These are phyloP conservation scores for Sclerodermus sp. DNA, from an alignment of 2,888 invertebrate genomes.

Conservation along the genomic window DNA sequence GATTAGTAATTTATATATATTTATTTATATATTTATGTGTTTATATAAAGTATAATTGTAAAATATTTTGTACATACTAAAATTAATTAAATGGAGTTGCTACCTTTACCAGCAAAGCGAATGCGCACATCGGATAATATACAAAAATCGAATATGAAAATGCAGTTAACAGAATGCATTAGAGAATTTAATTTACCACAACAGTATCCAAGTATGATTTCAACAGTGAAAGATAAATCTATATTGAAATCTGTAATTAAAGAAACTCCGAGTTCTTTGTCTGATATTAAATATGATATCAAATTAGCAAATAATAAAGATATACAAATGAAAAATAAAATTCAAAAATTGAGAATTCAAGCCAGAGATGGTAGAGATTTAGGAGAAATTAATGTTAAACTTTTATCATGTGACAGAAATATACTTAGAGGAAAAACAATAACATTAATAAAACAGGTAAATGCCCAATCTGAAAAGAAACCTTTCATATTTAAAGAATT, in stretches of 20 bases:
- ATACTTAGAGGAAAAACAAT: conserved; percentile 23
- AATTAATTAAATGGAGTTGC: no score
- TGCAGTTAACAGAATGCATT: conserved; percentile 11
- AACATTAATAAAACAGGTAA: conserved; percentile 14
- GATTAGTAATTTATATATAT: no score
- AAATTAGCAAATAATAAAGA: background rate
- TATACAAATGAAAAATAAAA: conserved; percentile 5
- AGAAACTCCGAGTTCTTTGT: background rate
- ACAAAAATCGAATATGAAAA: no score
- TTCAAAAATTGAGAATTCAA: conserved; percentile 41
- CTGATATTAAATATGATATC: background rate
- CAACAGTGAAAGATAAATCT: background rate
- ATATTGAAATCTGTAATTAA: background rate
- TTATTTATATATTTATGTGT: no score
- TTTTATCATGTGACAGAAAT: conserved; percentile 21
- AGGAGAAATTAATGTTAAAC: conserved; percentile 40
- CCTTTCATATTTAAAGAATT: no score
- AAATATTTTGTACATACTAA: no score
- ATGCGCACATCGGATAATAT: no score
- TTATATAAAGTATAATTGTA: no score
- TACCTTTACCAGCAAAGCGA: no score
- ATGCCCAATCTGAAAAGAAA: no score
- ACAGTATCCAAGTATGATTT: conserved; percentile 36
- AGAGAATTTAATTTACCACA: conserved; percentile 38
- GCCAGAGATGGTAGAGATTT: conserved; percentile 41